These are phyloP conservation scores for Acanthacorydalis orientalis DNA, from an alignment of 2,888 invertebrate species.

Conservation along the genomic window DNA sequence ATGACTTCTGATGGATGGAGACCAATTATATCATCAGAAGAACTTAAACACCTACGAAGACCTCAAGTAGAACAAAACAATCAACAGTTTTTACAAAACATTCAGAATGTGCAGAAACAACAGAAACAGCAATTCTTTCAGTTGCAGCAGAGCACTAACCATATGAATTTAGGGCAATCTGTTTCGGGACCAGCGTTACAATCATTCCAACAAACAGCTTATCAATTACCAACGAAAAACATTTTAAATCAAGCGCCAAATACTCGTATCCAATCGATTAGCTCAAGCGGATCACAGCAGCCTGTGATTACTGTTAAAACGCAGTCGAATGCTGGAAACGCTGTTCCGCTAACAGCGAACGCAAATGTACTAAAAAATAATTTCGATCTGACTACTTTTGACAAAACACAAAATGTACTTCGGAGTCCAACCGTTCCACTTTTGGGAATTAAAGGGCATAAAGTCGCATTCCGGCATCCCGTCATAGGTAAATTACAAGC, in stretches of 20 bases:
- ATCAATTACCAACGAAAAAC: no score
- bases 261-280: no score
- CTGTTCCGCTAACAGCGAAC: no score
- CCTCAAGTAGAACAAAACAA: neutral
- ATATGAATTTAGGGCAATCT: neutral
- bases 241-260: no score
- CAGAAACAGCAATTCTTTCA: neutral
- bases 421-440: neutral
- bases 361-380: no score
- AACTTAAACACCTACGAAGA: conserved; percentile 7
- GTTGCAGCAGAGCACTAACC: neutral
- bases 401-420: neutral
- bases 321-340: no score
- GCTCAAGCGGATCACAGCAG: no score
- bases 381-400: neutral
- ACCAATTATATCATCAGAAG: conserved; percentile 31
- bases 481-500: conserved; percentile 9
- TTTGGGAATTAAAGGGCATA: neutral
- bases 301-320: no score
- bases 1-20: conserved; percentile 43
- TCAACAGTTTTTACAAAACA: neutral
- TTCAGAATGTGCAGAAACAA: neutral
- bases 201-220: no score
- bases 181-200: no score
- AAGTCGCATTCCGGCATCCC: conserved; percentile 4